Base-by-base conservation (phyloP, 2,888 invertebrate genomes). In the Conus canariensis region DNA sequence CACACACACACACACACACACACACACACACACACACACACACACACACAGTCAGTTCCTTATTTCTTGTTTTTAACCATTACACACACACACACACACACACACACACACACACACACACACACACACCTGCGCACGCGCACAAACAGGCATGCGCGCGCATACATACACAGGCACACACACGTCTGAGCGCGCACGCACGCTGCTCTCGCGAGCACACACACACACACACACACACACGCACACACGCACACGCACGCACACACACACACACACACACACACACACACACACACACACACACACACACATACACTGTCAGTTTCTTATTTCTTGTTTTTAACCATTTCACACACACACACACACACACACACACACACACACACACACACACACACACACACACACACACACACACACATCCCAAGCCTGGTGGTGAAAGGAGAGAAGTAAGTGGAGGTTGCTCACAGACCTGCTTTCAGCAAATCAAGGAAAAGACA, bases 51-150 rank as follows among this genome's bases (percentile, higher is more conserved):
- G 30, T 14, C 86, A 16, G 30, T 30, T 30, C 2, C n/a, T 12
- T 58, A 85, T 77, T 22, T 77, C 74, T 77, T 45, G 45, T 74
- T 22, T 74, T 22, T 74, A 16, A n/a, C n/a, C 22, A 8, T 74
- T 22, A 77, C 77, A 77, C 77, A n/a, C 77, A 77, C 77, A 77
- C 77, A 77, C 77, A 77, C 77, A 77, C 77, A 77, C 77, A 77
- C 77, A 77, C 77, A 9, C 77, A 77, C n/a, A 9, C 77, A 77
- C 22, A 9, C 77, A 77, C n/a, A 5, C 30, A 5, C 9, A 5
- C 30, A 5, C 1, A 5, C 60, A 1, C 60, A 14, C 60, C 16
- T 0, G 16, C 60, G 1, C 74, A n/a, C 74, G n/a, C 74, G n/a
- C 74, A 74, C 74, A 74, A 19, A 74, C 74, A 74, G 22, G n/a